Base-by-base conservation (phyloP, 1,140 invertebrate species). In the Papilio polytes region DNA sequence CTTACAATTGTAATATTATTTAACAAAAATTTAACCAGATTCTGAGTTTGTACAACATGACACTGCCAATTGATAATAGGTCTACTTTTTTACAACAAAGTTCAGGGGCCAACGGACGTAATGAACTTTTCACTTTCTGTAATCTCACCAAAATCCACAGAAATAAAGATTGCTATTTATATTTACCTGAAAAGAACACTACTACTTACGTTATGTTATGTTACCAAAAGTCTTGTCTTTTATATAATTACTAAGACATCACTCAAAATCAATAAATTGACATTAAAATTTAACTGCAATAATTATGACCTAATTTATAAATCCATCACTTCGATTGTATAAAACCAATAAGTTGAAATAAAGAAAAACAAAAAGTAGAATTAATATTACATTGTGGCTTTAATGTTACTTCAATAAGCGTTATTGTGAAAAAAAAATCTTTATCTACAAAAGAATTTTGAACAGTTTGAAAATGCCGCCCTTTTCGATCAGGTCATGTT, bases 381-480 rank as follows among this genome's bases (percentile, higher is more conserved):
- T 48, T 48, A 48, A 48, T 48, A 13, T 48, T 41, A 41, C 7
- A 48, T 13, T 48, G 18, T 18, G 20, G 0, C 59, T 26, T 2
- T 12, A 22, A 13, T 70, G 26, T 31, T 26, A 70, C 26, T 15
- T 15, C 18, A 13, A 3, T 12, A 70, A 31, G 10, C 1, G 13
- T 70, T 31, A 7, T 31, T 31, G 15, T 26, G 59, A 26, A 13
- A 22, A 63, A 13, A 63, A 20, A 26, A 12, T 15, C 26, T 70
- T 70, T 70, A 70, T 70, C 26, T 70, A 31, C 26, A 70, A 31
- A 70, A 70, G 63, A 31, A 70, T 36, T 31, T 70, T 73, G 72
- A 56, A 66, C 18, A 44, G 59, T 78, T 78, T 78, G 59, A 78
- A 78, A 46, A 22, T 78, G 18, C 77, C 77, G 77, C 77, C 56